Percentiles rank a stretch among this genome's conserved stretches.
Evolutionary conservation across 37 sponge, comb jelly and placozoan species (phyloP).

Genomic region (Beroe forskalii): DNA sequence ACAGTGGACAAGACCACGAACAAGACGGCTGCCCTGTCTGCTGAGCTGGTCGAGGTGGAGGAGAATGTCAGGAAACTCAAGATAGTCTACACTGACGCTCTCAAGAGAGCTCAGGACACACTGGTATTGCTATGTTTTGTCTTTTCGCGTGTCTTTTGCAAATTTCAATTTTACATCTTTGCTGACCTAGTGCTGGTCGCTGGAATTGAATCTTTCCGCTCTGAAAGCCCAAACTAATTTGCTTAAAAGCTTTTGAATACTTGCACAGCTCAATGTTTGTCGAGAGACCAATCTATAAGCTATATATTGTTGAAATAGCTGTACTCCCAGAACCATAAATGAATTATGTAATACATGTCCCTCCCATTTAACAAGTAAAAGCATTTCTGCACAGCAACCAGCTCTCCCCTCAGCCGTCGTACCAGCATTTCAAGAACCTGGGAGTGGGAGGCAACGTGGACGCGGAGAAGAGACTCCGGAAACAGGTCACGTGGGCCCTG

Average conservation of each 20-base stretch:
- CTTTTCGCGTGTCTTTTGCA: background rate
- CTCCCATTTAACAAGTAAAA: too few species aligned
- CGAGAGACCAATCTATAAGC: too few species aligned
- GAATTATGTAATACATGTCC: too few species aligned
- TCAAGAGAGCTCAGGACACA: slow-evolving; percentile 21
- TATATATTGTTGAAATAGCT: too few species aligned
- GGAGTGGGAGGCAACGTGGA: slow-evolving; percentile 17
- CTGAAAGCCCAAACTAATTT: too few species aligned
- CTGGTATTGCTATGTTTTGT: background rate
- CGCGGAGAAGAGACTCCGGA: slow-evolving; percentile 21
- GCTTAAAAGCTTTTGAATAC: too few species aligned
- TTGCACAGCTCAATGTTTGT: too few species aligned
- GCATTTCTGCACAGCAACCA: too few species aligned
- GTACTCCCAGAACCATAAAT: too few species aligned
- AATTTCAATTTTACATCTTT: too few species aligned
- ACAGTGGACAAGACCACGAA: slow-evolving; percentile 60
- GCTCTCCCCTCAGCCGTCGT: slow-evolving; percentile 23
- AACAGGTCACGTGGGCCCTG: slow-evolving; percentile 39
- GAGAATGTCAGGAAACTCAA: slow-evolving; percentile 55
- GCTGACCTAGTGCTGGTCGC: too few species aligned
- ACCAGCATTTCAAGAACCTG: slow-evolving; percentile 20
- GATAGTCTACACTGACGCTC: slow-evolving; percentile 53
- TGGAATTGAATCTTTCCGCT: too few species aligned
- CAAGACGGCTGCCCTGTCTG: slow-evolving; percentile 15
- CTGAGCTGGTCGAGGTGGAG: slow-evolving; percentile 54